Evolutionary conservation across 2,888 invertebrate species (phyloP), one percentile per base, ranked within the genome.

Genomic region (Hyposoter dolosus): DNA sequence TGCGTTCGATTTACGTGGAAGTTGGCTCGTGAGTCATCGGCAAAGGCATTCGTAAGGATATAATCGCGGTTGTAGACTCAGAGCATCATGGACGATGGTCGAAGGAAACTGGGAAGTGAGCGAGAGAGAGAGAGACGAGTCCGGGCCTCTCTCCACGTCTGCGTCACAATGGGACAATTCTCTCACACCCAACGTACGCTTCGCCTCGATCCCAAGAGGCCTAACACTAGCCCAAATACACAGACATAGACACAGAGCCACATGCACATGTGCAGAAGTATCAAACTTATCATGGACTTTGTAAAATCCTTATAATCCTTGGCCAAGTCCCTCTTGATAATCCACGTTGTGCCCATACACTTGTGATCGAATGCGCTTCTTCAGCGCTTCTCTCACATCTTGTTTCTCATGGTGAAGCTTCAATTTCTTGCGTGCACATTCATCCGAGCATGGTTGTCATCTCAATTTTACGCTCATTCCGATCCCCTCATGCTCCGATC

Each of bases 401-500:
- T 63, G 12, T 84, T 81, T 56, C 77, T 80, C 65, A 32, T 47
- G 40, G 35, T 35, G 72, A 60, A 50, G 76, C 63, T 60, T 74
- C 74, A 50, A 78, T 82, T 86, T 86, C 81, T 86, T 86, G 77
- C 77, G 74, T 19, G 81, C 72, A 68, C 68, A 80, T 66, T 68
- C 82, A 80, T 60, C 53, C 78, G 53, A 50, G 76, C 56, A 81
- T 83, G 86, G 74, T 86, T 83, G 86, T 86, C 87, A 80, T 83
- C 87, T 83, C 85, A 87, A 87, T 83, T 85, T 87, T 85, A 80
- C 85, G 81, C 80, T 86, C 84, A 79, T 83, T 77, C 84, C 80
- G 32, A 65, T 53, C 40, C 40, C 81, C 47, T 78, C 65, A 68
- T 10, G 40, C 40, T 71, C 60, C 71, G 50, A 65, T 68, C 68